phyloP scores from a whole-genome alignment of 2,797 vertebrate genomes.

The Fistularia commersonii region DNA sequence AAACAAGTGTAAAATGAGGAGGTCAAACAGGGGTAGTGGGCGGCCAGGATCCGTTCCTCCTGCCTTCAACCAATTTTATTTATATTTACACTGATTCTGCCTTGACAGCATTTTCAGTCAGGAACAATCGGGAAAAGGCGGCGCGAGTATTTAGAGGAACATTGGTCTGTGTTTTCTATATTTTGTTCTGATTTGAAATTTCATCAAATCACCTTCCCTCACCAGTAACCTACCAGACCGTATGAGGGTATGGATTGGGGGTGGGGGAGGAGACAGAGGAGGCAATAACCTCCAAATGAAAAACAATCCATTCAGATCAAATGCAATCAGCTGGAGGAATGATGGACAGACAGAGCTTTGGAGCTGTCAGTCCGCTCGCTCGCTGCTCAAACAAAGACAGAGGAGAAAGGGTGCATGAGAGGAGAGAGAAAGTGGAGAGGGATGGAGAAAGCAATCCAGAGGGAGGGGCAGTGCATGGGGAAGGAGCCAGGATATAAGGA shows the following conservation, averaged over 20 bases:
- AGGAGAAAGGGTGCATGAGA: constrained; percentile 22
- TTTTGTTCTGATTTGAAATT: constrained; percentile 23
- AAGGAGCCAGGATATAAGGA: constrained; percentile 66
- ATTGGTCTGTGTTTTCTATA: not conserved
- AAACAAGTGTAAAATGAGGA: constrained; percentile 59
- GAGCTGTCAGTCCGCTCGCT: constrained; percentile 51
- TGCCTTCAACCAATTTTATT: constrained; percentile 21
- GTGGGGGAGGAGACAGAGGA: constrained; percentile 53
- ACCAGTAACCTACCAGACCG: constrained; percentile 28
- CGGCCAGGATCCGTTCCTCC: constrained; percentile 4
- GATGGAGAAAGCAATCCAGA: constrained; percentile 51
- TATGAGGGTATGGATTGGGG: constrained; percentile 21
- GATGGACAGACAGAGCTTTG: constrained; percentile 61
- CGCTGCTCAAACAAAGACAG: constrained; percentile 57
- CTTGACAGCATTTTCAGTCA: constrained; percentile 9
- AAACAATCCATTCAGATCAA: constrained; percentile 78
- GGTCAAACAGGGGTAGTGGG: constrained; percentile 30
- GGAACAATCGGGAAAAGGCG: too few relatives aligned
- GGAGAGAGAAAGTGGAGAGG: constrained; percentile 32
- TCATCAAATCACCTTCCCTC: constrained; percentile 29
- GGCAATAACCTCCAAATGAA: constrained; percentile 74
- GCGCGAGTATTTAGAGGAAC: constrained; percentile 11
- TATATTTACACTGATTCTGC: constrained; percentile 19
- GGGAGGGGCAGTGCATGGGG: constrained; percentile 50
- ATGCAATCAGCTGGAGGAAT: constrained; percentile 67